Base-by-base conservation (phyloP, 1,140 invertebrate species). In the Lethrus apterus region DNA sequence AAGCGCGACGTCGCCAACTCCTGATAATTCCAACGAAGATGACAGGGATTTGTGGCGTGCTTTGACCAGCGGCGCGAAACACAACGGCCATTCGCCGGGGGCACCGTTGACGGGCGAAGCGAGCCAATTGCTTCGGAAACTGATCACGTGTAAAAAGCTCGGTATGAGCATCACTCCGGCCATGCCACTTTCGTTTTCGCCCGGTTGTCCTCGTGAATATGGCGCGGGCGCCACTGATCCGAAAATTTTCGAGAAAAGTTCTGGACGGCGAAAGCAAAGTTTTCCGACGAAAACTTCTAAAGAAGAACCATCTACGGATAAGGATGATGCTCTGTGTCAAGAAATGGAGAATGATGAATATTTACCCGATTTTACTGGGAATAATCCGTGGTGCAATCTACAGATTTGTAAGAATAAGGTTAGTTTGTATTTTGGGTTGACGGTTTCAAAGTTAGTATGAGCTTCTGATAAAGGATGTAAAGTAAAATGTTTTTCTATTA, bases 121-220 rank as follows among this genome's bases (percentile, higher is more conserved):
- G 1, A 83, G 80, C 32, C 83, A 84, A 60, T 60, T 87, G 11
- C 65, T 87, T 10, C 69, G 82, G 48, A 76, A 78, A 54, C 67
- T 87, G 32, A 86, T 87, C 51, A 84, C 79, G 58, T 83, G 81
- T 65, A 75, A 81, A 53, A 77, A 79, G 60, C 73, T 82, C 26
- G 81, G 79, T 30, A 83, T 83, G 71, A 68, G 69, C 23, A 70
- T 69, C 14, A 66, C 66, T 40, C 64, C 52, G 31, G 78, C 68
- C 26, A n/a, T n/a, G 74, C 70, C 60, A 78, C 71, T 19, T 4
- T 13, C 40, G 14, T 15, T 29, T 29, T 10, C 19, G 14, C 40
- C 19, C 5, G 4, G 11, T 42, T 2, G n/a, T n/a, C n/a, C n/a
- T n/a, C n/a, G n/a, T n/a, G n/a, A n/a, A n/a, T n/a, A n/a, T n/a